phyloP scores from a whole-genome alignment of 2,888 invertebrate species.

The Plagodis pulveraria region DNA sequence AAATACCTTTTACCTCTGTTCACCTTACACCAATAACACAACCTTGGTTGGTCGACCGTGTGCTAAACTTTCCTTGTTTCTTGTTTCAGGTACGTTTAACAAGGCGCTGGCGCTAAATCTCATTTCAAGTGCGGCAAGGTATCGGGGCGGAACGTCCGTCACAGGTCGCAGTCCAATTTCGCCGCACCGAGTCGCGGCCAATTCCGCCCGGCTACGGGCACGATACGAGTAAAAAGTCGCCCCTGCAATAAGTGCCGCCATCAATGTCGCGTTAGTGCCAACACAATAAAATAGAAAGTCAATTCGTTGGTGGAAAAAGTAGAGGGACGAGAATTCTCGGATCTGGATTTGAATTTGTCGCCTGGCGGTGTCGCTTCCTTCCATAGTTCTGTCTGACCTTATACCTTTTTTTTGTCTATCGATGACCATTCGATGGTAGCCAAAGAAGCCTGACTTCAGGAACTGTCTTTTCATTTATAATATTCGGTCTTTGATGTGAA shows the following conservation, averaged over 20 bases:
- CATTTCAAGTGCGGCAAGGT: conserved; percentile 39
- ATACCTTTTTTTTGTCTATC: conserved; percentile 31
- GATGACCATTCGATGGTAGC: too few relatives aligned
- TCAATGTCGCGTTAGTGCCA: conserved; percentile 79
- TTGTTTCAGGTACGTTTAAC: conserved; percentile 63
- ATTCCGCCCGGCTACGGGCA: conserved; percentile 52
- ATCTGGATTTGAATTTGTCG: conserved; percentile 32
- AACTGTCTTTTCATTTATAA: neutral
- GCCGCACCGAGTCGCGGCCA: conserved; percentile 50
- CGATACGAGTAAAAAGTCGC: conserved; percentile 68
- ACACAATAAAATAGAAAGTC: conserved; percentile 82
- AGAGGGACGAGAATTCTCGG: conserved; percentile 36
- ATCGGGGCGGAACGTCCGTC: conserved; percentile 37
- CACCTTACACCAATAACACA: conserved; percentile 3
- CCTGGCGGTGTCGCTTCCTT: conserved; percentile 15
- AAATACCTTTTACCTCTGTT: conserved; percentile 4
- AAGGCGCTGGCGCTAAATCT: conserved; percentile 25
- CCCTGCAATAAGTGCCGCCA: conserved; percentile 80
- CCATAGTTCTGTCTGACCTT: conserved; percentile 32
- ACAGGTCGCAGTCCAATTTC: conserved; percentile 58
- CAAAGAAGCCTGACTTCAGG: too few relatives aligned
- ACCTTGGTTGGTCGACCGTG: conserved; percentile 22
- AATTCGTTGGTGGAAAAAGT: conserved; percentile 62
- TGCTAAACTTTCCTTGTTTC: conserved; percentile 33
- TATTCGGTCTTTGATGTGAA: too few relatives aligned